Evolutionary conservation across 2,797 vertebrate genomes (phyloP).

Genomic region (Podargus strigoides): DNA sequence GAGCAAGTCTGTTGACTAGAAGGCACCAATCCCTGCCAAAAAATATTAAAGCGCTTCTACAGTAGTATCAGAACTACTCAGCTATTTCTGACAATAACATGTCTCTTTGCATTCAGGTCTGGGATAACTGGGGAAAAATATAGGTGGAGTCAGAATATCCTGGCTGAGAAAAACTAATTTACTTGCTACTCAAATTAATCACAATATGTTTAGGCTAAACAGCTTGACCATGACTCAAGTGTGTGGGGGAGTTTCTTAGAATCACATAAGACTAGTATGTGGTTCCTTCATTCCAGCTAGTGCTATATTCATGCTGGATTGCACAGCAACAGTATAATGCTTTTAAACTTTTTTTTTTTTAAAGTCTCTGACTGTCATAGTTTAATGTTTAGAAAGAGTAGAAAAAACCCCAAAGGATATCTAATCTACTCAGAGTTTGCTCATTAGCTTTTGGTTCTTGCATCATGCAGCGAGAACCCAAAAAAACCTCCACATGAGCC

Average conservation of each 20-base stretch:
- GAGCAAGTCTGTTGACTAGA: not conserved
- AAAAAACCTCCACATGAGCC: not conserved
- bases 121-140: not conserved
- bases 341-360: no score
- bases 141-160: not conserved
- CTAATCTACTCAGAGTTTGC: not conserved
- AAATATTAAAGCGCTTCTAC: not conserved
- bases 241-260: slow-evolving; percentile 11
- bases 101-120: not conserved
- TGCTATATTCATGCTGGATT: not conserved
- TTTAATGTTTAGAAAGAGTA: not conserved
- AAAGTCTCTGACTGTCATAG: not conserved
- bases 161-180: not conserved
- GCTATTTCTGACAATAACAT: not conserved
- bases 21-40: not conserved
- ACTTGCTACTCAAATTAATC: not conserved
- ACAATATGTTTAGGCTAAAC: not conserved
- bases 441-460: not conserved
- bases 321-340: not conserved
- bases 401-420: not conserved
- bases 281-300: not conserved
- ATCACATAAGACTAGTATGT: not conserved
- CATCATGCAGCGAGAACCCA: not conserved
- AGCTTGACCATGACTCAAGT: slow-evolving; percentile 32
- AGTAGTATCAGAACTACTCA: not conserved